Conservation (phyloP, 2,888 invertebrate species). For the Megamerina dolium region DNA sequence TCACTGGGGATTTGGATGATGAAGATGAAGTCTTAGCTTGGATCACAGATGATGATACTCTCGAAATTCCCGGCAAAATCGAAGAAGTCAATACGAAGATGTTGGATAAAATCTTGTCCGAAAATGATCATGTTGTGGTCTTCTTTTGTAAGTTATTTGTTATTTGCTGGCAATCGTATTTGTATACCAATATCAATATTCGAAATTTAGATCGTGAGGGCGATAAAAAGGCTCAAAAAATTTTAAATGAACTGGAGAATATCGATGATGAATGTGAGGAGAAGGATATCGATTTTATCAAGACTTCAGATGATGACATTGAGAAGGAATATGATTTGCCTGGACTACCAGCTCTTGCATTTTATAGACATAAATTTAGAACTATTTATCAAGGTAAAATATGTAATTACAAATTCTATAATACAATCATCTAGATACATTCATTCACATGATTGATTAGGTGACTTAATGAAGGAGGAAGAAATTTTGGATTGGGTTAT, state of each 20-base stretch:
- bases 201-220: constrained; percentile 72
- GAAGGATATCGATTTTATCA: constrained; percentile 84
- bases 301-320: constrained; percentile 82
- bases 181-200: not conserved
- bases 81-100: constrained; percentile 87
- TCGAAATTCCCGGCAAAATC: constrained; percentile 87
- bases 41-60: constrained; percentile 84
- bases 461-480: constrained; percentile 88
- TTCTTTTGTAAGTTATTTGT: constrained; percentile 73
- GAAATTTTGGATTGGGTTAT: constrained; percentile 86
- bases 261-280: constrained; percentile 92
- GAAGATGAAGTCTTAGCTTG: constrained; percentile 88
- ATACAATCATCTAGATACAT: too few species aligned
- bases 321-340: constrained; percentile 82
- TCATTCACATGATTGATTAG: too few species aligned
- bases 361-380: constrained; percentile 82
- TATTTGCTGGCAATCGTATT: not conserved
- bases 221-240: constrained; percentile 83
- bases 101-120: constrained; percentile 82
- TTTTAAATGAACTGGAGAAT: constrained; percentile 81
- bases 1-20: constrained; percentile 78
- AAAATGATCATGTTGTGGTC: constrained; percentile 83
- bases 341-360: constrained; percentile 74
- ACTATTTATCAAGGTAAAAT: constrained; percentile 69
- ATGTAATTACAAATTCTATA: not conserved